phyloP scores from a whole-genome alignment of 2,113 vertebrate species.

The Deroptyus accipitrinus region DNA sequence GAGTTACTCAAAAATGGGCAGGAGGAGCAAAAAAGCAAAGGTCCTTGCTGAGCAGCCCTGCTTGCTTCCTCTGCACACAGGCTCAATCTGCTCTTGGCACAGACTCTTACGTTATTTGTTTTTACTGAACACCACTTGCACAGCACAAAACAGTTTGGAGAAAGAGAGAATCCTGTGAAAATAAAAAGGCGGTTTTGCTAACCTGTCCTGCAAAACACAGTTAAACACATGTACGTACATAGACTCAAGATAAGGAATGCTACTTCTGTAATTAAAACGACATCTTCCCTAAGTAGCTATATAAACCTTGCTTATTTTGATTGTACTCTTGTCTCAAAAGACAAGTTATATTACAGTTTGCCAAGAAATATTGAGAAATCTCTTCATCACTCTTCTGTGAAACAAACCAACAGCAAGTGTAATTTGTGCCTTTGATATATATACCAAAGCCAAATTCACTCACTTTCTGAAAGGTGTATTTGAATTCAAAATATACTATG shows the following conservation, averaged over 20 bases:
- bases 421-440: neutral
- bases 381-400: neutral
- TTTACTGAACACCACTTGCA: neutral
- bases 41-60: neutral
- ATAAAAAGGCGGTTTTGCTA: neutral
- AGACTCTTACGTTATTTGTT: neutral
- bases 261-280: neutral
- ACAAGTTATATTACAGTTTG: neutral
- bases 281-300: neutral
- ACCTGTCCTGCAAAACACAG: neutral
- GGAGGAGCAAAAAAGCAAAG: neutral
- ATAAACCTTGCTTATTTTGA: slow-evolving; percentile 9
- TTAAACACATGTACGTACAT: neutral
- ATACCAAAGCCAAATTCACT: neutral
- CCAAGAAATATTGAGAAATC: neutral
- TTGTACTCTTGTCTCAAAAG: neutral
- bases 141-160: neutral
- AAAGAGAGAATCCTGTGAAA: neutral
- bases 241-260: neutral
- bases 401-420: neutral
- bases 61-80: neutral
- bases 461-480: neutral
- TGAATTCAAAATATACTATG: neutral
- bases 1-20: neutral
- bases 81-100: neutral